Percentiles rank a stretch among this genome's conserved stretches.
Conservation (phyloP, 2,113 vertebrate species). For the Pseudopipra pipra region DNA sequence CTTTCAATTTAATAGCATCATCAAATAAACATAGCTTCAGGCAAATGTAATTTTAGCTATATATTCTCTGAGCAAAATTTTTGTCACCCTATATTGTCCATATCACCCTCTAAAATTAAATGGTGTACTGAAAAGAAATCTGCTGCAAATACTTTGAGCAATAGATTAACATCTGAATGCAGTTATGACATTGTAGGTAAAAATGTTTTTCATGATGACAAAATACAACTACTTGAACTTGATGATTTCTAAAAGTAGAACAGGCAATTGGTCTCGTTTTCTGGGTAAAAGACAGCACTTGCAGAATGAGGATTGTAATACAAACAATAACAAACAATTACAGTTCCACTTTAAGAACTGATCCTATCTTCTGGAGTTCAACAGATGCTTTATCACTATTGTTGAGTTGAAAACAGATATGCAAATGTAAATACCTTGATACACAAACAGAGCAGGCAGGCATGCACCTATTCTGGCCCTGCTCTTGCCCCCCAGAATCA, state of each 20-base stretch:
- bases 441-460: neutral
- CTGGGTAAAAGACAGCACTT: neutral
- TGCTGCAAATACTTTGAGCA: neutral
- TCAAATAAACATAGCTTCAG: neutral
- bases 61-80: neutral
- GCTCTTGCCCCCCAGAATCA: neutral
- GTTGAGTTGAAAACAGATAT: neutral
- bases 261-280: neutral
- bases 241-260: neutral
- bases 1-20: conserved; percentile 47
- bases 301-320: neutral
- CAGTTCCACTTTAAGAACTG: neutral
- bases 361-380: neutral
- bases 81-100: neutral
- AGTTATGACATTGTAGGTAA: neutral
- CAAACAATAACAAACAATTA: neutral
- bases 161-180: neutral
- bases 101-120: neutral
- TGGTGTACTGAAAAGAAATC: neutral
- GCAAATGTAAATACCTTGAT: neutral
- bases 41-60: neutral
- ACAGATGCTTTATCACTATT: neutral
- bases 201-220: neutral
- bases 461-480: conserved; percentile 1
- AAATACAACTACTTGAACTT: neutral